Base-by-base conservation (phyloP, 2,888 invertebrate species). In the Scaeva pyrastri region DNA sequence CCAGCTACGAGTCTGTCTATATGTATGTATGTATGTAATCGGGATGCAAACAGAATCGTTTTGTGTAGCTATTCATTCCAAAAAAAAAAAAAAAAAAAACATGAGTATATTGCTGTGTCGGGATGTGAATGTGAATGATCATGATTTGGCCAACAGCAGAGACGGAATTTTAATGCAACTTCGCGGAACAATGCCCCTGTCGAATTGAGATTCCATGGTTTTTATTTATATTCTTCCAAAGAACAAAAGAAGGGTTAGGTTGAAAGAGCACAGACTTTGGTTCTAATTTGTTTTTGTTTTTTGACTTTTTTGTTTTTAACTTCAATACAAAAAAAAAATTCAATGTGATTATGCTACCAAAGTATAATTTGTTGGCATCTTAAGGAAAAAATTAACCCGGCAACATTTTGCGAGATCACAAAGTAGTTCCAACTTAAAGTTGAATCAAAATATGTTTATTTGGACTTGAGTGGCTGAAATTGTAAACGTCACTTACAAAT, bases 121-220 rank as follows among this genome's bases (percentile, higher is more conserved):
- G 64, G n/a, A n/a, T n/a, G n/a, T 31, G 31, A 71, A 77, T 77
- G 75, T 50, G 68, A 60, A 58, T 80, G 75, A 72, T 48, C 66
- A 66, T n/a, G n/a, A n/a, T 66, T 66, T 80, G 84, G 36, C 80
- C 84, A 85, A 72, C 84, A 75, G 75, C 72, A 85, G 75, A 71
- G 80, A 68, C 50, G 84, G 84, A 75, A 80, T 85, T 72, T 82
- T 72, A 82, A 82, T 75, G 66, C 72, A 75, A 60, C 71, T 80
- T 71, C 52, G 84, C 60, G 19, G 60, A 85, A 85, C 84, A 85
- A 85, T 74, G 80, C 75, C 80, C 84, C 31, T 80, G 79, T 71
- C 80, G 66, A 72, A 72, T 72, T 72, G 50, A 45, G 75, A 72
- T 71, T 75, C 66, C 19, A 56, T 6, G 41, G 1, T 45, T 71